These are phyloP conservation scores for Notechis scutatus DNA, from an alignment of 2,113 vertebrate genomes.

Conservation along the genomic window DNA sequence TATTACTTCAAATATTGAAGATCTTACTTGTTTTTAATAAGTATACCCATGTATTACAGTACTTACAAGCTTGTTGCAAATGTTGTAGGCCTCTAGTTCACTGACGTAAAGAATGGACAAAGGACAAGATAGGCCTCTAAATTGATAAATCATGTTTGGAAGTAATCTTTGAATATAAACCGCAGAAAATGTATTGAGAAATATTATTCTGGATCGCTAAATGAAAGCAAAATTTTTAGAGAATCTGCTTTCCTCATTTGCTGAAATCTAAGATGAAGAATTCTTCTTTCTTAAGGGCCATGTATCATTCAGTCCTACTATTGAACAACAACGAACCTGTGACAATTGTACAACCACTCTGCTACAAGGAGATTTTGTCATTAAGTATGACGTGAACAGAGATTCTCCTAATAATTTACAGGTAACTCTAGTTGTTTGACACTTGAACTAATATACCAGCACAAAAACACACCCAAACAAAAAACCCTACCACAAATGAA, in stretches of 20 bases:
- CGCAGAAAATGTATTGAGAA: neutral
- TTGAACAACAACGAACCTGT: slow-evolving; percentile 72
- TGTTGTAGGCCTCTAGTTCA: neutral
- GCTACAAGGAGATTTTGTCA: slow-evolving; percentile 73
- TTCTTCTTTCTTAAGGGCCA: slow-evolving; percentile 61
- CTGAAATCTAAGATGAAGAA: neutral
- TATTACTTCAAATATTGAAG: neutral
- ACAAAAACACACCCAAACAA: neutral
- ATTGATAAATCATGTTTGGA: neutral
- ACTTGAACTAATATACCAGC: rapidly evolving
- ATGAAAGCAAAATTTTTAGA: neutral
- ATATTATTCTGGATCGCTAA: neutral
- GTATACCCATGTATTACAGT: neutral
- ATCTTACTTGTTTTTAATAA: neutral
- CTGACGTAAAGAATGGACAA: neutral
- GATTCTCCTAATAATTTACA: slow-evolving; percentile 63
- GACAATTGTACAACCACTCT: slow-evolving; percentile 65
- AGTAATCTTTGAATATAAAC: neutral
- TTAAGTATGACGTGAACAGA: slow-evolving; percentile 77
- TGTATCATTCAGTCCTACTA: slow-evolving; percentile 76
- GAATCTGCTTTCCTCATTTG: neutral
- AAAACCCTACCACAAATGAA: neutral
- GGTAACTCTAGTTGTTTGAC: slow-evolving; percentile 51
- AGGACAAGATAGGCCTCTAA: neutral
- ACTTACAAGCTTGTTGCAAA: neutral